These are phyloP conservation scores for Dermolepida albohirtum DNA, from an alignment of 2,888 invertebrate genomes.

Conservation along the genomic window DNA sequence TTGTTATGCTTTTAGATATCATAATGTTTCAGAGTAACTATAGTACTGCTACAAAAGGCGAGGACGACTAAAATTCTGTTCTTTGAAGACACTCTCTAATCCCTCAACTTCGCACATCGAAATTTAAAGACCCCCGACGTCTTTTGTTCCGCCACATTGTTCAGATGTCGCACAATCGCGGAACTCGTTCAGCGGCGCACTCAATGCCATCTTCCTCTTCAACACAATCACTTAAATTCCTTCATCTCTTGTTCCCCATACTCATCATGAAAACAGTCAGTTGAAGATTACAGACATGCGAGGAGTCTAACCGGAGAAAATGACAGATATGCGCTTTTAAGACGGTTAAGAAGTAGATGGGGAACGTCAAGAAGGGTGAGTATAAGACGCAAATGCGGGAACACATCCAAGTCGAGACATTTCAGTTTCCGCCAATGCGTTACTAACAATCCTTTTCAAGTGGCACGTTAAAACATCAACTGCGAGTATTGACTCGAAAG, in stretches of 20 bases:
- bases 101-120: conserved; percentile 2
- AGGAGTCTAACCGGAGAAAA: not conserved
- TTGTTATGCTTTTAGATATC: too few species aligned
- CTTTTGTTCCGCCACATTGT: conserved; percentile 12
- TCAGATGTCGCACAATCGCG: conserved; percentile 14
- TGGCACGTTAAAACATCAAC: not conserved
- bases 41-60: too few species aligned
- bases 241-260: conserved; percentile 8
- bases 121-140: conserved; percentile 6
- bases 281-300: not conserved
- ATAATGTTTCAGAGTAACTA: too few species aligned
- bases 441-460: conserved; percentile 10
- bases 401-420: not conserved
- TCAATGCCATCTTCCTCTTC: not conserved
- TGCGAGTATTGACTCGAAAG: not conserved
- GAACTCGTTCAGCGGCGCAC: conserved; percentile 9
- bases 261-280: conserved; percentile 10
- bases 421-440: conserved; percentile 13
- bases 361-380: conserved; percentile 7
- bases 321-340: conserved; percentile 21
- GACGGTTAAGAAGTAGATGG: not conserved
- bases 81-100: too few species aligned
- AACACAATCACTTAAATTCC: not conserved
- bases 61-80: too few species aligned
- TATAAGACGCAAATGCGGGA: not conserved